phyloP scores from a whole-genome alignment of 2,797 vertebrate species.

The Aeoliscus strigatus region DNA sequence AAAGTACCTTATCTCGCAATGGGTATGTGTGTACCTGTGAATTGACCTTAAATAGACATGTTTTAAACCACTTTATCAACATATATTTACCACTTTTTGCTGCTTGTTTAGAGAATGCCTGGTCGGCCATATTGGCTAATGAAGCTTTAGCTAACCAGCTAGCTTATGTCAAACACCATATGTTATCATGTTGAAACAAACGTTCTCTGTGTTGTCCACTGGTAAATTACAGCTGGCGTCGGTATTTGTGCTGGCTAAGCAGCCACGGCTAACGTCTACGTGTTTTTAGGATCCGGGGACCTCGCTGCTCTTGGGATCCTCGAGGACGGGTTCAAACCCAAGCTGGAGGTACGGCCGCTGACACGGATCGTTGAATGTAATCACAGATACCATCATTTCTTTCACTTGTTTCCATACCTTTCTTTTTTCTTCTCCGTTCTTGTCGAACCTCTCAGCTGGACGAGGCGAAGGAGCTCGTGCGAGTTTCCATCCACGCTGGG shows the following conservation, averaged over 20 bases:
- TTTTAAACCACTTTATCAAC: no score
- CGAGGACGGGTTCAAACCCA: slow-evolving; percentile 64
- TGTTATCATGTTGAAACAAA: neutral
- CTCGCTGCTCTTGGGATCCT: slow-evolving; percentile 74
- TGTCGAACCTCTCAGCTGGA: slow-evolving; percentile 72
- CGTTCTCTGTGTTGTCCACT: no score
- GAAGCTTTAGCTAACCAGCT: no score
- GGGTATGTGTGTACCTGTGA: slow-evolving; percentile 50
- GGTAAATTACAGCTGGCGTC: no score
- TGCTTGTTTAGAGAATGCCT: no score
- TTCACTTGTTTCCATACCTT: no score
- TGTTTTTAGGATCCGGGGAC: slow-evolving; percentile 57
- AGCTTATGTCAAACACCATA: no score
- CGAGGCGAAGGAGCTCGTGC: slow-evolving; percentile 83
- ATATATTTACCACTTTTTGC: no score
- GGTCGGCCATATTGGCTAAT: no score
- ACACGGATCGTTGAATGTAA: neutral
- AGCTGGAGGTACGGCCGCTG: slow-evolving; percentile 60
- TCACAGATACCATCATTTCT: no score
- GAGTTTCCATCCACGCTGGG: slow-evolving; percentile 81
- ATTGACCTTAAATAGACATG: neutral
- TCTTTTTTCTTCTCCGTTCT: neutral
- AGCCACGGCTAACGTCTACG: no score
- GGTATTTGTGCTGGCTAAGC: no score
- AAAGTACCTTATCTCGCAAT: slow-evolving; percentile 64